Conservation (phyloP, 2,113 vertebrate genomes). For the Octodon degus region DNA sequence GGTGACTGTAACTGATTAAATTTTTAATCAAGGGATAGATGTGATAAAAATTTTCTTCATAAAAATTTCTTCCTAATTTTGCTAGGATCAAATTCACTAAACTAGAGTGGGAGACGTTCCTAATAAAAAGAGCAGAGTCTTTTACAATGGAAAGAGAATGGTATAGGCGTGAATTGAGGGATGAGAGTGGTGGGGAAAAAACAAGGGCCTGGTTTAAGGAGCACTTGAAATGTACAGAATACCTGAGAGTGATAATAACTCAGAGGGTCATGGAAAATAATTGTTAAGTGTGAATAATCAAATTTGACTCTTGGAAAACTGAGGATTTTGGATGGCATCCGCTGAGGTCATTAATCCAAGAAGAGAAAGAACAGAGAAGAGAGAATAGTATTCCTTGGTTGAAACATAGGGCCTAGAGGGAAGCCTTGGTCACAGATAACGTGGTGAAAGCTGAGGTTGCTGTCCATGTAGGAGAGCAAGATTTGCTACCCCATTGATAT, state of each 20-base stretch:
- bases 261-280: neutral
- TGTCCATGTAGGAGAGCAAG: slow-evolving; percentile 7
- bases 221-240: neutral
- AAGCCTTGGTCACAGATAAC: neutral
- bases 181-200: neutral
- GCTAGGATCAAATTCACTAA: neutral
- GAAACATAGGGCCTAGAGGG: neutral
- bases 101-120: neutral
- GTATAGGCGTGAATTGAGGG: neutral
- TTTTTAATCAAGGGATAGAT: neutral
- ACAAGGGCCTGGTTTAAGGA: neutral
- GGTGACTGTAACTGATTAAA: neutral
- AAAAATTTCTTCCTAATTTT: neutral
- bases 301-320: neutral
- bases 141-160: neutral
- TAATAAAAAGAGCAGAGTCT: neutral
- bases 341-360: neutral
- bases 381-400: neutral
- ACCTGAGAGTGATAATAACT: neutral
- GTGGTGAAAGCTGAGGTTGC: neutral
- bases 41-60: neutral
- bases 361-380: neutral
- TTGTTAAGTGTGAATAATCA: neutral
- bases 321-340: neutral
- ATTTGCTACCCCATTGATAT: neutral